Conservation (phyloP, 2,797 vertebrate genomes). For the Labroides dimidiatus region DNA sequence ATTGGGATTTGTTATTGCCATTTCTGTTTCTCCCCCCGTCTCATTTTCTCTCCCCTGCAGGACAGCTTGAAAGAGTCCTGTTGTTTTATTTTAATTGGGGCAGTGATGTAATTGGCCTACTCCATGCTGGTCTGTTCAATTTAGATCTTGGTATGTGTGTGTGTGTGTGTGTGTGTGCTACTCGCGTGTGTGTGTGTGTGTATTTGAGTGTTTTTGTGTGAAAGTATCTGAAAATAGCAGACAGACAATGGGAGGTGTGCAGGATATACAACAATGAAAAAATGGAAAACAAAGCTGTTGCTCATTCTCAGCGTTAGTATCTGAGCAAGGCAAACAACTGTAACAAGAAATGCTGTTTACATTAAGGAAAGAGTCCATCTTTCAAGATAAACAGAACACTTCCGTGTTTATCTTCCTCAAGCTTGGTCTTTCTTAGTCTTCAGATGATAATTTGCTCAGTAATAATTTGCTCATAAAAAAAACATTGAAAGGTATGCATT, state of each 20-base stretch:
- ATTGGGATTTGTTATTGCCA: slow-evolving; percentile 80
- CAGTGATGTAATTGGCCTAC: slow-evolving; percentile 83
- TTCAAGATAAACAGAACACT: slow-evolving; percentile 8
- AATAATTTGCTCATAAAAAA: neutral
- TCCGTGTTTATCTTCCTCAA: neutral
- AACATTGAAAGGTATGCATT: too few species aligned
- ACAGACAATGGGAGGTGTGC: slow-evolving; percentile 19
- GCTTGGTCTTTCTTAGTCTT: neutral
- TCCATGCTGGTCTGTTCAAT: slow-evolving; percentile 81
- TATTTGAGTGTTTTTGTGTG: too few species aligned
- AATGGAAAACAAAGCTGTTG: slow-evolving; percentile 19
- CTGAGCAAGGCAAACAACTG: neutral
- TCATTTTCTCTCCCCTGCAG: slow-evolving; percentile 83
- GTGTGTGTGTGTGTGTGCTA: slow-evolving; percentile 25
- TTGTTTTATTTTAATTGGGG: slow-evolving; percentile 86
- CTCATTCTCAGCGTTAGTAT: slow-evolving; percentile 14
- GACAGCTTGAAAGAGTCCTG: slow-evolving; percentile 83
- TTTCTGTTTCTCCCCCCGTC: slow-evolving; percentile 68
- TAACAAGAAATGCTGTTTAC: neutral
- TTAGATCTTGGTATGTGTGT: slow-evolving; percentile 68
- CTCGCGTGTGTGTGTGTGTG: slow-evolving; percentile 13
- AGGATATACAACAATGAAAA: slow-evolving; percentile 6
- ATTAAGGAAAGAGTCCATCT: slow-evolving; percentile 9
- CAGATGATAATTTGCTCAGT: neutral
- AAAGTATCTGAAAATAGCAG: neutral